These are phyloP conservation scores for Caenorhabditis sp. DNA, from an alignment of 2,888 invertebrate species.

Conservation along the genomic window DNA sequence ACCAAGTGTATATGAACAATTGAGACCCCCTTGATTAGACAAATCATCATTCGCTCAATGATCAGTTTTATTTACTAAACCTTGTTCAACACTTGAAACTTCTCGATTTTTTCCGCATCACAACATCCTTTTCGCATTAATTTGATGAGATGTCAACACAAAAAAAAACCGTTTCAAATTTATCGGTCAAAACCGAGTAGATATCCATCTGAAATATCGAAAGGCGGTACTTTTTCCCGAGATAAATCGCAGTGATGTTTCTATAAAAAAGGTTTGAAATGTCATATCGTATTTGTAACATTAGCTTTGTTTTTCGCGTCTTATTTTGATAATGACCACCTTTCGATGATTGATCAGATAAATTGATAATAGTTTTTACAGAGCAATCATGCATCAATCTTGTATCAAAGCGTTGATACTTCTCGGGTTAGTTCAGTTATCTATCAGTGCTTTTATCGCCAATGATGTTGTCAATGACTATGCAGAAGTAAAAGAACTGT, in stretches of 20 bases:
- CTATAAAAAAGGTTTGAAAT: background rate
- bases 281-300: slow-evolving; percentile 1
- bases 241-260: background rate
- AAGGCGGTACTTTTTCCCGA: background rate
- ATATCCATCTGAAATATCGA: background rate
- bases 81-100: too few species aligned
- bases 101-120: background rate
- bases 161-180: background rate
- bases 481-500: slow-evolving; percentile 55
- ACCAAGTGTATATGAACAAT: too few species aligned
- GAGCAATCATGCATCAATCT: slow-evolving; percentile 27
- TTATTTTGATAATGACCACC: background rate
- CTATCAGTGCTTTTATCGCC: slow-evolving; percentile 41
- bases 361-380: background rate
- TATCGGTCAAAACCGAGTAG: background rate
- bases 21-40: too few species aligned
- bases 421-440: slow-evolving; percentile 33
- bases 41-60: too few species aligned
- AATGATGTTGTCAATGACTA: slow-evolving; percentile 58
- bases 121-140: background rate
- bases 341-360: background rate
- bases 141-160: background rate
- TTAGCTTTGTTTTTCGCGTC: background rate
- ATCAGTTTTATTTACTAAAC: too few species aligned
- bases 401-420: slow-evolving; percentile 25